A percentile compares a stretch with the other conserved stretches of the same genome.
These are phyloP conservation scores for Microcaecilia unicolor DNA, from an alignment of 2,797 vertebrate genomes.

Conservation along the genomic window DNA sequence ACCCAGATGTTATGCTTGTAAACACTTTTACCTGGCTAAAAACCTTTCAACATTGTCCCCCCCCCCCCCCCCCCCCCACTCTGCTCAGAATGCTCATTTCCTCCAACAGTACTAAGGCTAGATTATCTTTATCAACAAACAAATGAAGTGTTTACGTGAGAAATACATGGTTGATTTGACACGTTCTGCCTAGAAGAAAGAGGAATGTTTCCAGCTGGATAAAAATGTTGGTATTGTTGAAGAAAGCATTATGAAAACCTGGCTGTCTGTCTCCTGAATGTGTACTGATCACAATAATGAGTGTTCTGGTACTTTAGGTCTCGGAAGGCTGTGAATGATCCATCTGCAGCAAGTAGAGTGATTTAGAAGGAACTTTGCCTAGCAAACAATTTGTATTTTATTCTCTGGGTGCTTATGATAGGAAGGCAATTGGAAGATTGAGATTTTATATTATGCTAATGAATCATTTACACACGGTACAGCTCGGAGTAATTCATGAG, in stretches of 20 bases:
- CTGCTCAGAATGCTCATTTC: constrained; percentile 22
- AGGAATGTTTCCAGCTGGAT: constrained; percentile 11
- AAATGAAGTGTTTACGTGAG: constrained; percentile 15
- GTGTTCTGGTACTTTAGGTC: constrained; percentile 6
- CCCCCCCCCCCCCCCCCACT: too few species aligned
- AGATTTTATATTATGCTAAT: too few species aligned
- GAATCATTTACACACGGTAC: too few species aligned
- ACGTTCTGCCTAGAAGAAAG: constrained; percentile 24
- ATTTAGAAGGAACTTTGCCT: constrained; percentile 2
- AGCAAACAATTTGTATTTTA: too few species aligned
- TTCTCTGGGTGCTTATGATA: too few species aligned
- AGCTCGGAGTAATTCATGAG: too few species aligned
- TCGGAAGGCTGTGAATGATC: not conserved
- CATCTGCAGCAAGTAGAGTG: not conserved
- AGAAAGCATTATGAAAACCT: constrained; percentile 9
- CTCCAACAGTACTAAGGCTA: constrained; percentile 15
- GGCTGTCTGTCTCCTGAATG: not conserved
- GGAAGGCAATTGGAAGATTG: too few species aligned
- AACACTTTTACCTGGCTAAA: too few species aligned
- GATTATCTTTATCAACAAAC: constrained; percentile 13
- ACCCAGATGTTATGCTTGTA: too few species aligned
- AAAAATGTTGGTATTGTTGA: constrained; percentile 6
- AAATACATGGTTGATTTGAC: constrained; percentile 16
- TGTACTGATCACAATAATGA: constrained; percentile 1
- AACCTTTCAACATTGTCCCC: too few species aligned